Evolutionary conservation across 2,797 vertebrate species (phyloP).

Genomic region (Nasua narica): DNA sequence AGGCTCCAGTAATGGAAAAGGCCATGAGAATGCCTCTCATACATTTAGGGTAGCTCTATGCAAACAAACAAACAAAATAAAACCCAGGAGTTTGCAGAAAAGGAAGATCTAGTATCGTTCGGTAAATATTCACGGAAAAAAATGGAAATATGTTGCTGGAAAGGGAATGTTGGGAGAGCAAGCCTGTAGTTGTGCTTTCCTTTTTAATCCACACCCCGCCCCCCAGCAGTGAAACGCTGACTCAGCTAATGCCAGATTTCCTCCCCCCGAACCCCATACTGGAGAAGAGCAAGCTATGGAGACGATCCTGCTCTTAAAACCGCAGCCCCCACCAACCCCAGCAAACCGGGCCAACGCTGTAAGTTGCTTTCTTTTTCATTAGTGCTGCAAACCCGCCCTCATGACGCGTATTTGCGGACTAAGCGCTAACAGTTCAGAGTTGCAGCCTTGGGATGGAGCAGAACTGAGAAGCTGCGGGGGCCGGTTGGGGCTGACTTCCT

Average conservation of each 20-base stretch:
- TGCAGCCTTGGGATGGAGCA: neutral
- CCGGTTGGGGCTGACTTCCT: neutral
- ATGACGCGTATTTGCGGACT: neutral
- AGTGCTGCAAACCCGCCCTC: neutral
- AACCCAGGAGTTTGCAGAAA: neutral
- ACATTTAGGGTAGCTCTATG: neutral
- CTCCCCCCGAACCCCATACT: no score
- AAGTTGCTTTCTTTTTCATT: neutral
- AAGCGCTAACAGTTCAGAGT: neutral
- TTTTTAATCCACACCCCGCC: neutral
- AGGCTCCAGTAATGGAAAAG: neutral
- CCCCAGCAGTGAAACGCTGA: neutral
- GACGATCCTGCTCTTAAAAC: neutral
- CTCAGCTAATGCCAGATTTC: neutral
- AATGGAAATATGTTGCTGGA: neutral
- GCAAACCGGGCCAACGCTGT: neutral
- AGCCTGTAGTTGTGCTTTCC: neutral
- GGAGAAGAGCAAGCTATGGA: neutral
- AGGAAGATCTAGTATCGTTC: neutral
- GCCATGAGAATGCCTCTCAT: neutral
- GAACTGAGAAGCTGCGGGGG: neutral
- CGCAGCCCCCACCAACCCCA: fast-evolving
- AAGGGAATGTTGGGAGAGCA: neutral
- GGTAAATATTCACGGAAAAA: neutral
- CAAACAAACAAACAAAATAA: neutral